Evolutionary conservation across 1,140 invertebrate genomes (phyloP).

Genomic region (Battus philenor): DNA sequence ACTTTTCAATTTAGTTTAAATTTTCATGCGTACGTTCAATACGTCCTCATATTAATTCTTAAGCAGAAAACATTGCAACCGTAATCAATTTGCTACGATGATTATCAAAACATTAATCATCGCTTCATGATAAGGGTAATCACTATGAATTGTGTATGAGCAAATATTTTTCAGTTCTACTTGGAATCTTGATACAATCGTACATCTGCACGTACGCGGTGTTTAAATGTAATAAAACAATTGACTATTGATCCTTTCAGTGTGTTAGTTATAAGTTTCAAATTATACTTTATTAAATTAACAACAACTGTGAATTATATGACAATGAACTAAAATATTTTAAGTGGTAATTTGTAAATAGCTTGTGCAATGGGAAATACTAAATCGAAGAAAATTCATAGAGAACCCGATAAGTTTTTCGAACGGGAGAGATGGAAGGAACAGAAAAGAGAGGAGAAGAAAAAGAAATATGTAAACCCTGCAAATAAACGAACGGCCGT

Average conservation of each 20-base stretch:
- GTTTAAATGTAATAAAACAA: background rate
- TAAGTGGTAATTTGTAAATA: conserved; percentile 18
- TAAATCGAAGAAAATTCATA: conserved; percentile 55
- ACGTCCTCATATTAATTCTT: conserved; percentile 5
- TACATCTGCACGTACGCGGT: background rate
- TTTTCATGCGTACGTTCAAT: background rate
- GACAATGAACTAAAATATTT: conserved; percentile 11
- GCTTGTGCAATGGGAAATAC: conserved; percentile 63
- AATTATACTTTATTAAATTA: background rate
- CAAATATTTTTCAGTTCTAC: conserved; percentile 36
- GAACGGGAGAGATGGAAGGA: conserved; percentile 59
- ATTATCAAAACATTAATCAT: conserved; percentile 48
- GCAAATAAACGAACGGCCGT: conserved; percentile 36
- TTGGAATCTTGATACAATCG: conserved; percentile 16
- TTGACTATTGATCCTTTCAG: too few species aligned
- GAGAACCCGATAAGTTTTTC: conserved; percentile 66
- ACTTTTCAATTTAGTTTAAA: background rate
- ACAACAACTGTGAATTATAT: background rate
- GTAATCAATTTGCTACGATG: conserved; percentile 40
- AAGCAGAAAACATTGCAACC: conserved; percentile 31
- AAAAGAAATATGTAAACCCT: conserved; percentile 39
- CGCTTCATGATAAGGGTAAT: conserved; percentile 42
- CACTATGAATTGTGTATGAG: conserved; percentile 32
- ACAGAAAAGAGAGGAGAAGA: conserved; percentile 51
- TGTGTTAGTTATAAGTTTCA: background rate